A percentile compares a stretch with the other conserved stretches of the same genome.
Conservation (phyloP, 2,113 vertebrate species). For the Myotis davidii region DNA sequence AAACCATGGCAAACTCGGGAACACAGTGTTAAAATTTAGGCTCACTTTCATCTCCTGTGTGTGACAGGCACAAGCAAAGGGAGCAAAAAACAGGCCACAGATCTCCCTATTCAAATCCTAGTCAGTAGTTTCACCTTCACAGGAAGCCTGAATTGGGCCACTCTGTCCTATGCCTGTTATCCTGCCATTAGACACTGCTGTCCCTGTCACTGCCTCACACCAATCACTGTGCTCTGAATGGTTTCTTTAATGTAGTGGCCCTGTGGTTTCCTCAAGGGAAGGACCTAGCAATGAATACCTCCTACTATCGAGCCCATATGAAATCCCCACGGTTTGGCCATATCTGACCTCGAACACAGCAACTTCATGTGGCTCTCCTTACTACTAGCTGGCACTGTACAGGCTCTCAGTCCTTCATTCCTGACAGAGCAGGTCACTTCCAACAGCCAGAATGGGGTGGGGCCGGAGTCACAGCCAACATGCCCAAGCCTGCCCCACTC, state of each 20-base stretch:
- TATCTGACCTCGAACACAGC: not conserved
- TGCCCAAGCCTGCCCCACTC: not conserved
- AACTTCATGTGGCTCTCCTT: not conserved
- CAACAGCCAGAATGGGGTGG: not conserved
- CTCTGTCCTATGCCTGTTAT: not conserved
- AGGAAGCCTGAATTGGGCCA: not conserved
- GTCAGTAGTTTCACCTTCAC: not conserved
- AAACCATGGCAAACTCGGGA: not conserved
- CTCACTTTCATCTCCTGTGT: not conserved
- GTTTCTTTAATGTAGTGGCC: not conserved
- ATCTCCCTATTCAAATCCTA: not conserved
- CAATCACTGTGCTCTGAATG: not conserved
- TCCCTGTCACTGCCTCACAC: not conserved
- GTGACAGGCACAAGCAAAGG: not conserved
- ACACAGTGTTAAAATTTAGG: not conserved
- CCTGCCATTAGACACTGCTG: not conserved
- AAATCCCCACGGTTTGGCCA: not conserved
- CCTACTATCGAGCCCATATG: not conserved
- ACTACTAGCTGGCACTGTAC: rapidly evolving
- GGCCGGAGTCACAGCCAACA: not conserved
- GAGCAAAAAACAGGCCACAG: not conserved
- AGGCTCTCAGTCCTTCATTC: not conserved
- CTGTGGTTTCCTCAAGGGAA: not conserved
- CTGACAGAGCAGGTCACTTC: too few relatives aligned
- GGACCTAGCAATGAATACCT: not conserved